A percentile compares a stretch with the other conserved stretches of the same genome.
Evolutionary conservation across 2,888 invertebrate genomes (phyloP).

Genomic region (Agrilus mali): DNA sequence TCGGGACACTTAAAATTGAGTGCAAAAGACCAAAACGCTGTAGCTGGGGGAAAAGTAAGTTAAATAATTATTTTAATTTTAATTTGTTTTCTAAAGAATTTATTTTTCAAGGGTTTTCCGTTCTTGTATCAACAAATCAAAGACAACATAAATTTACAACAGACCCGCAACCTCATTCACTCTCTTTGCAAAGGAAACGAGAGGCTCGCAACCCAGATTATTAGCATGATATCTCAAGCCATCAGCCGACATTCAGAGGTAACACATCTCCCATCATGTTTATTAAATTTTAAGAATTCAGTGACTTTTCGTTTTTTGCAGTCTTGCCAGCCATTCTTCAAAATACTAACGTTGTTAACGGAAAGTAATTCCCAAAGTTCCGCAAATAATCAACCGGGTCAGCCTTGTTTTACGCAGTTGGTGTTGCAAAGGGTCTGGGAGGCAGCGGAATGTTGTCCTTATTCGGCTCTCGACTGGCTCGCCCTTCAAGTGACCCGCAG

Average conservation of each 20-base stretch:
- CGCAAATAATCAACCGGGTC: slow-evolving; percentile 46
- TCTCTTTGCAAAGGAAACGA: slow-evolving; percentile 88
- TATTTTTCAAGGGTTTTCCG: slow-evolving; percentile 61
- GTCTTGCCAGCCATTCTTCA: slow-evolving; percentile 85
- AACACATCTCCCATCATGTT: slow-evolving; percentile 16
- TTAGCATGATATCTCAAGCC: slow-evolving; percentile 81
- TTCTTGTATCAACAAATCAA: slow-evolving; percentile 91
- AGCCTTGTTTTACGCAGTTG: slow-evolving; percentile 84
- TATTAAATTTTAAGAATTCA: slow-evolving; percentile 1
- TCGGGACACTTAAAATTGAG: slow-evolving; percentile 62
- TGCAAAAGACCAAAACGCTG: slow-evolving; percentile 66
- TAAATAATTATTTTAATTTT: slow-evolving; percentile 8
- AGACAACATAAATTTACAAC: slow-evolving; percentile 83
- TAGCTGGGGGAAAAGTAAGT: slow-evolving; percentile 71
- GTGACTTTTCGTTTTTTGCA: slow-evolving; percentile 27
- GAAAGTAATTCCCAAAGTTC: slow-evolving; percentile 42
- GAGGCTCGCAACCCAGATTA: slow-evolving; percentile 73
- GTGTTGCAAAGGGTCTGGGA: slow-evolving; percentile 83
- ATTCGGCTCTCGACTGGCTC: slow-evolving; percentile 86
- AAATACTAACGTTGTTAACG: slow-evolving; percentile 74
- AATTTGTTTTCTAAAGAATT: slow-evolving; percentile 1
- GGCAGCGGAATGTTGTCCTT: slow-evolving; percentile 79
- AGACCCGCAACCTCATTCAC: slow-evolving; percentile 83
- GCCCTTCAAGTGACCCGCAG: slow-evolving; percentile 75
- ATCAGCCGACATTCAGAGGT: slow-evolving; percentile 86